These are phyloP conservation scores for Hapalemur alaotrensis DNA, from an alignment of 2,797 vertebrate genomes.

Conservation along the genomic window DNA sequence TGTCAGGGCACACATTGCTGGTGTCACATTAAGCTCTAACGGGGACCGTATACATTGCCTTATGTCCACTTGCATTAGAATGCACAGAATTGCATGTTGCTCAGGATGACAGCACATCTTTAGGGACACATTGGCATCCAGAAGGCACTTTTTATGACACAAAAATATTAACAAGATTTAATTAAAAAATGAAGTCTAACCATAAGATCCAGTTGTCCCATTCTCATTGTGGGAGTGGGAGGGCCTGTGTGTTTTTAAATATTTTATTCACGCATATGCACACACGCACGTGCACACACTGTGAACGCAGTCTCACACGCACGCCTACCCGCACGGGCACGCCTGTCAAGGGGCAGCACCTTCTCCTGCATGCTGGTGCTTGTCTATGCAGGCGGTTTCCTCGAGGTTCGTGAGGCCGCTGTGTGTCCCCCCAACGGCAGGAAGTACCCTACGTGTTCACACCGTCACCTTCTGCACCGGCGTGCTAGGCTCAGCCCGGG, in stretches of 20 bases:
- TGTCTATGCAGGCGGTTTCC: not conserved
- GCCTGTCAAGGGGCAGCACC: not conserved
- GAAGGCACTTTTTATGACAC: constrained; percentile 88
- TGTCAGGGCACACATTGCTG: constrained; percentile 75
- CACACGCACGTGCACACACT: not conserved
- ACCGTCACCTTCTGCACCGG: not conserved
- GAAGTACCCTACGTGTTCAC: not conserved
- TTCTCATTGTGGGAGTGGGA: not conserved
- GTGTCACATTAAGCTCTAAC: constrained; percentile 73
- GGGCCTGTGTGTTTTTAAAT: not conserved
- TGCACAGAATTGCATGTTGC: constrained; percentile 88
- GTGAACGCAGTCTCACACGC: not conserved
- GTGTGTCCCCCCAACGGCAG: not conserved
- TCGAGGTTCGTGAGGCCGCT: not conserved
- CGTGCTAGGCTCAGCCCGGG: not conserved
- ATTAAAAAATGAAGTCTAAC: constrained; percentile 55
- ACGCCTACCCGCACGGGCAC: rapidly evolving
- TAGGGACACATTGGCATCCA: constrained; percentile 92
- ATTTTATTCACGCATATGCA: not conserved
- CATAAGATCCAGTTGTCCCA: constrained; percentile 1
- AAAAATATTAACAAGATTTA: constrained; percentile 78
- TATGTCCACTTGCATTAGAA: constrained; percentile 92
- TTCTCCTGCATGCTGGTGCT: not conserved
- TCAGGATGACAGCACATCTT: constrained; percentile 93
- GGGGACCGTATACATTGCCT: constrained; percentile 88